Percentiles rank a stretch among this genome's conserved stretches.
Conservation (phyloP, 2,888 invertebrate genomes). For the Fabriciana adippe region DNA sequence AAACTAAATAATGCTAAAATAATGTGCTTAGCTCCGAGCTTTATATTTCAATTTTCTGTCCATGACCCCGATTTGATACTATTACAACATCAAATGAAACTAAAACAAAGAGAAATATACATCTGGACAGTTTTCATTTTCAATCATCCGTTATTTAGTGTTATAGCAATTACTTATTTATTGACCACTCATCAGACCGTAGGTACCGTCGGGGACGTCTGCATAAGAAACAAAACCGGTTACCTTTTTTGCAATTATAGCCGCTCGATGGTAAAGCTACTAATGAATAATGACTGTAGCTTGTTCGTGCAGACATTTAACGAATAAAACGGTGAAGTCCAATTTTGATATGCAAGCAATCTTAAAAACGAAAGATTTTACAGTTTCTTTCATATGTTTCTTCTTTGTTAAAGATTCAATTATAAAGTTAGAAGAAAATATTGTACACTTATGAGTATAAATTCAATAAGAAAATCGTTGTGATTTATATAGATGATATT, state of each 20-base stretch:
- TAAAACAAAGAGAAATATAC: background rate
- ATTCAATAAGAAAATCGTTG: too few relatives aligned
- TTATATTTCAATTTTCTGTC: too few relatives aligned
- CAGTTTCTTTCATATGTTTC: background rate
- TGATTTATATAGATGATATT: too few relatives aligned
- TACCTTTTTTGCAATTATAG: constrained; percentile 10
- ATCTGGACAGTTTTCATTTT: constrained; percentile 8
- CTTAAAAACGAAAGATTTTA: background rate
- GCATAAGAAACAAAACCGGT: constrained; percentile 14
- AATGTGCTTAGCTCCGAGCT: too few relatives aligned
- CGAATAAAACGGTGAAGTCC: background rate
- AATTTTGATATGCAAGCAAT: constrained; percentile 2
- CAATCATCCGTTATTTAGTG: background rate
- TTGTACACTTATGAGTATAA: too few relatives aligned
- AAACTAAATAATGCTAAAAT: too few relatives aligned
- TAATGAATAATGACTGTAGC: background rate
- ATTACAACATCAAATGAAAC: too few relatives aligned
- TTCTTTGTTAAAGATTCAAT: background rate
- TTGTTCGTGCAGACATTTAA: background rate
- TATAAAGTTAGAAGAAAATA: too few relatives aligned
- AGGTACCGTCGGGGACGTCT: constrained; percentile 12
- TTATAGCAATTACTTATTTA: constrained; percentile 9
- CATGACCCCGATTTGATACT: too few relatives aligned
- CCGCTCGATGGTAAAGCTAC: constrained; percentile 1
- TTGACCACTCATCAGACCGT: constrained; percentile 6